A percentile compares a stretch with the other conserved stretches of the same genome.
phyloP scores from a whole-genome alignment of 2,797 vertebrate genomes.

The Phaenicophaeus curvirostris region DNA sequence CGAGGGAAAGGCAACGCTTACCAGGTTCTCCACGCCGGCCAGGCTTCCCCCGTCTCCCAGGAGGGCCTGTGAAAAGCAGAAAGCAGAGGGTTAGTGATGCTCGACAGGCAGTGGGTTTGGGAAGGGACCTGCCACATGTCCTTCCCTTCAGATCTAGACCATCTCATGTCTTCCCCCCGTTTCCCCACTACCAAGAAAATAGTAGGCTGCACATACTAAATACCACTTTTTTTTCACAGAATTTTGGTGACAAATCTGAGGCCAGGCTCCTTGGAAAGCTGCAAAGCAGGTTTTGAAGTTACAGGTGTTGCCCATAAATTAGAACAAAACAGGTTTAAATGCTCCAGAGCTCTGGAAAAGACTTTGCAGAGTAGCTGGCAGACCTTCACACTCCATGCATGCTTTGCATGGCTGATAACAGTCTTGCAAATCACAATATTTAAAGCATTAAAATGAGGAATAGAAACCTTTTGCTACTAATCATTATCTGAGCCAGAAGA shows the following conservation, averaged over 20 bases:
- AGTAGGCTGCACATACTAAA: accelerated
- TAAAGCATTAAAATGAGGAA: background rate
- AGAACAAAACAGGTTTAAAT: background rate
- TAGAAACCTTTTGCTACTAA: background rate
- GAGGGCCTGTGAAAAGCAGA: conserved; percentile 85
- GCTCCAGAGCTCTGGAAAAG: background rate
- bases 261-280: background rate
- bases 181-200: background rate
- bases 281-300: background rate
- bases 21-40: conserved; percentile 89
- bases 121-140: accelerated
- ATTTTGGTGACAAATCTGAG: background rate
- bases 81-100: background rate
- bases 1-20: conserved; percentile 65
- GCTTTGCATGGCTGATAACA: accelerated
- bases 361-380: background rate
- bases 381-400: accelerated
- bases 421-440: background rate
- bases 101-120: accelerated
- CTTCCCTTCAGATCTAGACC: background rate
- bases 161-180: accelerated
- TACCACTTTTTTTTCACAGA: too few relatives aligned
- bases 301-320: accelerated
- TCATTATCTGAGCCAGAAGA: accelerated
- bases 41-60: conserved; percentile 88